A percentile compares a stretch with the other conserved stretches of the same genome.
These are phyloP conservation scores for Axis porcinus DNA, from an alignment of 2,113 vertebrate species.

Conservation along the genomic window DNA sequence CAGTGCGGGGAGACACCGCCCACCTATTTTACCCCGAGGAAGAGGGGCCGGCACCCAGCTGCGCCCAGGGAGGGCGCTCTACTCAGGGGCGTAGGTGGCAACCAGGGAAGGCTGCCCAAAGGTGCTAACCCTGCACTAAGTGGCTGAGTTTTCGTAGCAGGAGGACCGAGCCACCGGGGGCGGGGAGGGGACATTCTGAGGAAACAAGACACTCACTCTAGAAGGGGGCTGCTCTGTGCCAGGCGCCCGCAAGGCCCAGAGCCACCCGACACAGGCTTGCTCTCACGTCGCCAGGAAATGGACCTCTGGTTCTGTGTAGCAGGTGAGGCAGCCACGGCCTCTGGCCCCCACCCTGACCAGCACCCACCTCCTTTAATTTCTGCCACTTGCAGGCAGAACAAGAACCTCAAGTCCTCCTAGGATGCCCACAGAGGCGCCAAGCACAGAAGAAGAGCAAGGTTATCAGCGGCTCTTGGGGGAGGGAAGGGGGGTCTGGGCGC, in stretches of 20 bases:
- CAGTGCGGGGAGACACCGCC: too few species aligned
- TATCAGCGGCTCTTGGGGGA: too few species aligned
- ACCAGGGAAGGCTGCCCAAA: background rate
- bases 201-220: fast-evolving
- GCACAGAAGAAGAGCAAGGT: too few species aligned
- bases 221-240: background rate
- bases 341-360: background rate
- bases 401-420: background rate
- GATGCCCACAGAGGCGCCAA: background rate
- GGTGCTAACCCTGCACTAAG: background rate
- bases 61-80: background rate
- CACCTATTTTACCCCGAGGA: background rate
- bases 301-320: background rate
- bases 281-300: background rate
- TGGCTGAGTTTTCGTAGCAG: background rate
- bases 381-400: background rate
- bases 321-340: background rate
- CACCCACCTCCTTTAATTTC: background rate
- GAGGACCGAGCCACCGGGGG: fast-evolving
- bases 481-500: background rate
- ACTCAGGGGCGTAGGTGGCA: background rate
- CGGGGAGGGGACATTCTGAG: background rate
- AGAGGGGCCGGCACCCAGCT: background rate
- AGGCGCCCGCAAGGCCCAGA: fast-evolving
- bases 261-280: background rate